phyloP scores from a whole-genome alignment of 2,797 vertebrate species.

The Sebastolobus alascanus region DNA sequence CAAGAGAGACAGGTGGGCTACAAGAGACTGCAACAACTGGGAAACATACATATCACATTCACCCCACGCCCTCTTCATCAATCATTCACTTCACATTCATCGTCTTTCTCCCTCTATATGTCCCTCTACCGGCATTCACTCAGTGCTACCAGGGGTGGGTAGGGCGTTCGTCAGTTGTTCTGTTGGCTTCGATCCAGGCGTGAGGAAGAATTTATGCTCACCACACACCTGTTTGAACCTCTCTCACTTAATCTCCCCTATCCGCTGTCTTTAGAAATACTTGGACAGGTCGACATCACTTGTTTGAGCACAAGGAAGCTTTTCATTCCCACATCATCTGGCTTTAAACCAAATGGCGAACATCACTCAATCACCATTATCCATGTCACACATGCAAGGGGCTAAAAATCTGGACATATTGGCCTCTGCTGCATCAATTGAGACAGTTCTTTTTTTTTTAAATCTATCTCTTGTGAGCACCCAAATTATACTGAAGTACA shows the following conservation, averaged over 20 bases:
- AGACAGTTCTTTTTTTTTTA: too few relatives aligned
- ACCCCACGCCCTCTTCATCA: constrained; percentile 44
- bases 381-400: not conserved
- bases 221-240: constrained; percentile 46
- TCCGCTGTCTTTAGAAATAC: not conserved
- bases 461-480: too few relatives aligned
- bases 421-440: too few relatives aligned
- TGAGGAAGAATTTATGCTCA: constrained; percentile 28
- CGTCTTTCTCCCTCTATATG: not conserved
- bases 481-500: too few relatives aligned
- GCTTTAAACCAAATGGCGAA: not conserved
- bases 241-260: not conserved
- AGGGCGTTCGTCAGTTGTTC: constrained; percentile 46
- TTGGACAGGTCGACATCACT: constrained; percentile 1
- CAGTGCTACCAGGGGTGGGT: not conserved
- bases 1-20: constrained; percentile 59
- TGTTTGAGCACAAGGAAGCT: constrained; percentile 10
- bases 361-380: not conserved
- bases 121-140: constrained; percentile 11
- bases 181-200: constrained; percentile 30
- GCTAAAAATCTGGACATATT: not conserved
- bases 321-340: constrained; percentile 41
- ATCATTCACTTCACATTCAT: constrained; percentile 28
- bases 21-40: constrained; percentile 62
- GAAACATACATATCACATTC: constrained; percentile 39